Conservation (phyloP, 30 jellyfish, hydroid and myxozoan genomes). For the Morbakka virulenta region DNA sequence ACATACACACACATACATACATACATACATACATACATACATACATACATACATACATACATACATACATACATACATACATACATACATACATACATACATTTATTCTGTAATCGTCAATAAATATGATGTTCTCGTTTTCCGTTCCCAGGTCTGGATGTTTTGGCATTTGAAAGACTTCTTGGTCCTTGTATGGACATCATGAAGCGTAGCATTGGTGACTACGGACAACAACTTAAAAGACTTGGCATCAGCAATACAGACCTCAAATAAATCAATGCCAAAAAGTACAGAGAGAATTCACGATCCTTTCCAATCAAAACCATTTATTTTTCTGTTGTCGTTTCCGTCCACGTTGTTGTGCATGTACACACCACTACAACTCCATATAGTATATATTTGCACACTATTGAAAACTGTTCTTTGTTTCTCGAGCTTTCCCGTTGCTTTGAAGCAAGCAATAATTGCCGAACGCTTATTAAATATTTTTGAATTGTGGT, state of each 20-base stretch:
- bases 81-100: not conserved
- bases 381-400: too few relatives aligned
- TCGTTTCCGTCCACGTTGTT: too few relatives aligned
- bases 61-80: not conserved
- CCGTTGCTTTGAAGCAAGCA: too few relatives aligned
- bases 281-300: too few relatives aligned
- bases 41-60: not conserved
- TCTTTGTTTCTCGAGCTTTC: too few relatives aligned
- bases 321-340: too few relatives aligned
- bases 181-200: conserved; percentile 97
- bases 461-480: too few relatives aligned
- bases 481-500: too few relatives aligned
- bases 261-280: conserved; percentile 79
- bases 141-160: conserved; percentile 59
- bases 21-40: not conserved
- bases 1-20: not conserved
- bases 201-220: conserved; percentile 90
- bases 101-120: not conserved
- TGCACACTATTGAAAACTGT: too few relatives aligned
- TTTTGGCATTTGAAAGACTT: conserved; percentile 89
- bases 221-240: conserved; percentile 85
- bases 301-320: too few relatives aligned
- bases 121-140: not conserved
- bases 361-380: too few relatives aligned
- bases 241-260: conserved; percentile 91